Evolutionary conservation across 2,797 vertebrate genomes (phyloP).

Genomic region (Geotrypetes seraphini): DNA sequence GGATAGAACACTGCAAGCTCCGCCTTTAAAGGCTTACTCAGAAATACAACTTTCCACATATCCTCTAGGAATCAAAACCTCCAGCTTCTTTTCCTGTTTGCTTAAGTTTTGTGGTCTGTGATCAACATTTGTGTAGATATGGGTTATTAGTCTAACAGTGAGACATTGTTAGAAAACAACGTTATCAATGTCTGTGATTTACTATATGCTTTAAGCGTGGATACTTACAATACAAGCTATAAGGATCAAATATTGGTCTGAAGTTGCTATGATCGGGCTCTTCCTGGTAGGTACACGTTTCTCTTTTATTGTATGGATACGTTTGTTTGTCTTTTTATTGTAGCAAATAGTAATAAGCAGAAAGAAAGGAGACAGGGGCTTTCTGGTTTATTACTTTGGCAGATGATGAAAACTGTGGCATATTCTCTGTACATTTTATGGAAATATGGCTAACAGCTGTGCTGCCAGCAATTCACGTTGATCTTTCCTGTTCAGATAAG

Average conservation of each 20-base stretch:
- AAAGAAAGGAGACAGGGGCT: no score
- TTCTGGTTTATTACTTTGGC: no score
- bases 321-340: no score
- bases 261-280: not conserved
- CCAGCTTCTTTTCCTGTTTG: not conserved
- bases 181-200: not conserved
- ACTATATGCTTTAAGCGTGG: constrained; percentile 10
- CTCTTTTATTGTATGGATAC: no score
- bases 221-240: constrained; percentile 1
- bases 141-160: not conserved
- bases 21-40: not conserved
- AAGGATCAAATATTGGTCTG: constrained; percentile 3
- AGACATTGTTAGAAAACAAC: not conserved
- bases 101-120: not conserved
- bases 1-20: not conserved
- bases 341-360: no score
- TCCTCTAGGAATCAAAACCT: not conserved
- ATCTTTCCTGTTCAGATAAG: no score
- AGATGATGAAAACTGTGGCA: no score
- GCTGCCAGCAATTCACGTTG: no score
- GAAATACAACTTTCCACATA: not conserved
- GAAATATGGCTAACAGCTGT: no score
- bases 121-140: not conserved
- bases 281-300: constrained; percentile 1
- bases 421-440: no score